Evolutionary conservation across 2,888 invertebrate species (phyloP).

Genomic region (Platycheirus rosarum): DNA sequence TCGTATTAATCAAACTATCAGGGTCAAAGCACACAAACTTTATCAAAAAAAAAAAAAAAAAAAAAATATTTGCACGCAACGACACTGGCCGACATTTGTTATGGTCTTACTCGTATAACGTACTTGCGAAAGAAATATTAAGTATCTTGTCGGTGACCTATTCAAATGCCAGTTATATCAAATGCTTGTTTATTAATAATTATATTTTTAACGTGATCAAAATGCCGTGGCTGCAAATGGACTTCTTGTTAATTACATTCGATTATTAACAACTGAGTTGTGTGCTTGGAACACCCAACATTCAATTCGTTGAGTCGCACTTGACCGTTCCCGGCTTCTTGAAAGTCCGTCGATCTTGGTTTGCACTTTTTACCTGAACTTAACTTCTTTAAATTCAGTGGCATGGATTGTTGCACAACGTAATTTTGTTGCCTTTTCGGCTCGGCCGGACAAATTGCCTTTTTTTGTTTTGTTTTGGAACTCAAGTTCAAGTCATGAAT

Average conservation of each 20-base stretch:
- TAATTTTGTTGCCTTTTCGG: slow-evolving; percentile 28
- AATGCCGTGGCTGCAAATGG: not conserved
- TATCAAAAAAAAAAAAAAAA: slow-evolving; percentile 10
- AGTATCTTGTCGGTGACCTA: slow-evolving; percentile 25
- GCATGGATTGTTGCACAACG: slow-evolving; percentile 45
- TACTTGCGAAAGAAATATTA: slow-evolving; percentile 33
- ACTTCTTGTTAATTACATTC: slow-evolving; percentile 8
- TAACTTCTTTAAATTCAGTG: slow-evolving; percentile 57
- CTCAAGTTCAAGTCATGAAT: slow-evolving; percentile 62
- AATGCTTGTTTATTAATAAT: not conserved
- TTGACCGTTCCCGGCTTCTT: slow-evolving; percentile 18
- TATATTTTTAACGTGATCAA: slow-evolving; percentile 16
- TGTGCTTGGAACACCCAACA: slow-evolving; percentile 14
- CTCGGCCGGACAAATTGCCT: slow-evolving; percentile 19
- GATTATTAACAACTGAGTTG: slow-evolving; percentile 8
- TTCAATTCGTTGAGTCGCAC: not conserved
- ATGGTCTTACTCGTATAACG: slow-evolving; percentile 3
- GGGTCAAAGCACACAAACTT: slow-evolving; percentile 27
- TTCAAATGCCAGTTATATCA: not conserved
- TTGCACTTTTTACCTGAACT: slow-evolving; percentile 7
- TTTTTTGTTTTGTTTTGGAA: slow-evolving; percentile 36
- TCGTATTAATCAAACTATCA: slow-evolving; percentile 7
- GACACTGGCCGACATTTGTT: slow-evolving; percentile 70
- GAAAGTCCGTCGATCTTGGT: not conserved
- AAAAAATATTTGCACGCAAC: slow-evolving; percentile 60